Base-by-base conservation (phyloP, 92 coral and sea anemone species). In the Phenganax subtilis region DNA sequence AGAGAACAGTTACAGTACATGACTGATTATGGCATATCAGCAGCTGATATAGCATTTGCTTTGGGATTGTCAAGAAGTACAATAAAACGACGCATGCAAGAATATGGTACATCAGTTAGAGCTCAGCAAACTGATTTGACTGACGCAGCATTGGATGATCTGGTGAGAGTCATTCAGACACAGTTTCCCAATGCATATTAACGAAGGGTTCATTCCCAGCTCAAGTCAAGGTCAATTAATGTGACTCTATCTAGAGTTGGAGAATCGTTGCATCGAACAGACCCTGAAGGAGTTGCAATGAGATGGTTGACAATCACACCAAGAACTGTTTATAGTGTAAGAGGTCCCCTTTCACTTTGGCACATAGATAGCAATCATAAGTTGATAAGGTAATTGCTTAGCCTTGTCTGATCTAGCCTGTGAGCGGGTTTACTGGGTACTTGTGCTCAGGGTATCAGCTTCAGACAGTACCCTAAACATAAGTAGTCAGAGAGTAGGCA, bases 361-460 rank as follows among this genome's bases (percentile, higher is more conserved):
- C 91, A 90, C 64, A 85, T 90, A 17, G 90, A 88, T 83, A 91
- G 91, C 14, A 88, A 88, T 66, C 94, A 90, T 76, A 90, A 88
- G 61, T 73, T 90, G 76, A 86, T 84, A 28, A 73, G 91, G 94
- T 88, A 86, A 55, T 82, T 29, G 47, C 8, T 37, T 57, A 17
- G 29, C 9, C 10, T 9, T 25, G 51, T 31, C 51, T 27, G 9
- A 27, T 66, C 15, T 27, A 51, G 16, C 8, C 37, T 37, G 47
- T 37, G 5, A 37, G 47, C 25, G 0, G 25, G 25, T 20, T 20
- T 20, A 20, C 25, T 20, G 25, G 25, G 25, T 20, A 20, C 25
- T 20, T 20, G 25, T 20, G 25, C 25, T 20, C 25, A 20, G 25
- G 25, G 25, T 20, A 20, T 20, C 25, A 37, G 47, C 5, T 37